Percentiles rank a stretch among this genome's conserved stretches.
Evolutionary conservation across 2,113 vertebrate genomes (phyloP).

Genomic region (Macrotus californicus): DNA sequence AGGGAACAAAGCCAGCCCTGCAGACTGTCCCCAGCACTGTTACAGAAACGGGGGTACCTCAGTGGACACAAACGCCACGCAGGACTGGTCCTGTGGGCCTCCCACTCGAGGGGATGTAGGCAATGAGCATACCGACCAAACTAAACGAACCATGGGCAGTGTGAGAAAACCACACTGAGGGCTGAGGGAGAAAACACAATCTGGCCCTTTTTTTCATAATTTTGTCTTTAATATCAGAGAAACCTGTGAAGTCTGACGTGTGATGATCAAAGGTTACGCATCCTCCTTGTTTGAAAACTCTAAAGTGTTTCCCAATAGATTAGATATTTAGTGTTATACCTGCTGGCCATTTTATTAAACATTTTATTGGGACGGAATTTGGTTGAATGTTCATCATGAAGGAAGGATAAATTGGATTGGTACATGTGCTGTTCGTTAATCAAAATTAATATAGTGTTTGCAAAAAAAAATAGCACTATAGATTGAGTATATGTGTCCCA

Average conservation of each 20-base stretch:
- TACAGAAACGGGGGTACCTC: background rate
- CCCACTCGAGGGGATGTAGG: no score
- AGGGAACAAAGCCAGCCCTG: fast-evolving
- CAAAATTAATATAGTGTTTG: background rate
- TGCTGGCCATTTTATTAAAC: no score
- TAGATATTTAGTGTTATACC: background rate
- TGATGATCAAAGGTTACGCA: background rate
- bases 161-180: background rate
- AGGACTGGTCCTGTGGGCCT: fast-evolving
- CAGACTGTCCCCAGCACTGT: fast-evolving
- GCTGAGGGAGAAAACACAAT: background rate
- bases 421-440: background rate
- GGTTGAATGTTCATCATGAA: no score
- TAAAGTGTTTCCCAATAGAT: no score
- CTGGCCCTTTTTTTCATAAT: background rate
- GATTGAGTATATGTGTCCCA: no score
- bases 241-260: no score
- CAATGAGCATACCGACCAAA: fast-evolving
- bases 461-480: background rate
- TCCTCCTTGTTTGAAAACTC: background rate
- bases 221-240: background rate
- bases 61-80: background rate
- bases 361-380: background rate
- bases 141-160: background rate
- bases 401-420: background rate